Base-by-base conservation (phyloP, 2,797 vertebrate species). In the Garrulus glandarius region DNA sequence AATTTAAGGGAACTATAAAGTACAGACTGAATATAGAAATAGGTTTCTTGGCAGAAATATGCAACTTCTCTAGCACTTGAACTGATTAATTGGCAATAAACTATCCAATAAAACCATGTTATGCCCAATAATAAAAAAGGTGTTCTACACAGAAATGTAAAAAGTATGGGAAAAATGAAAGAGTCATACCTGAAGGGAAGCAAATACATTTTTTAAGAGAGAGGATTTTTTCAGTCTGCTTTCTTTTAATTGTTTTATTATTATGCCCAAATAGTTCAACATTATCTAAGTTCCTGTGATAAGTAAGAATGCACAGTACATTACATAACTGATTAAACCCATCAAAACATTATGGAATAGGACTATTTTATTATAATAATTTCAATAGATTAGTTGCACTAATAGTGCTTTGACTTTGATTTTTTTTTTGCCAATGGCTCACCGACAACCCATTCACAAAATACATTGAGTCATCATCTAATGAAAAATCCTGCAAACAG, bases 1-100 rank as follows among this genome's bases (percentile, higher is more conserved):
- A 89, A 77, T 93, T 96, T 94, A 96, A 91, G 64, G 63, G 88
- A 96, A 93, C 86, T 82, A 93, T 95, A 96, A 96, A 94, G 30
- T 71, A 96, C 29, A 90, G 72, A 50, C 11, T 68, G 74, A 75
- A 90, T 78, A 60, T 12, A 94, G 75, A 94, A 94, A 91, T 57
- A 86, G 55, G 12, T 88, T 85, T 85, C 52, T 94, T 89, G 46
- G 76, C 90, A 96, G 80, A 86, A 84, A 72, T 70, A 53, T 30
- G 57, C 53, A 86, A 67, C 56, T 92, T 91, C 72, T 79, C 29
- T 87, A 91, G 82, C 65, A 90, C 91, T 89, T 67, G 56, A 61
- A 80, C 91, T 92, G 82, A 93, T 87, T 95, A 92, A 92, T 72
- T 78, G 56, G 63, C 74, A 80, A 84, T 94, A 92, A 96, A 78